Percentiles rank a stretch among this genome's conserved stretches.
Conservation (phyloP, 2,113 vertebrate genomes). For the Cyprinodon tularosa region DNA sequence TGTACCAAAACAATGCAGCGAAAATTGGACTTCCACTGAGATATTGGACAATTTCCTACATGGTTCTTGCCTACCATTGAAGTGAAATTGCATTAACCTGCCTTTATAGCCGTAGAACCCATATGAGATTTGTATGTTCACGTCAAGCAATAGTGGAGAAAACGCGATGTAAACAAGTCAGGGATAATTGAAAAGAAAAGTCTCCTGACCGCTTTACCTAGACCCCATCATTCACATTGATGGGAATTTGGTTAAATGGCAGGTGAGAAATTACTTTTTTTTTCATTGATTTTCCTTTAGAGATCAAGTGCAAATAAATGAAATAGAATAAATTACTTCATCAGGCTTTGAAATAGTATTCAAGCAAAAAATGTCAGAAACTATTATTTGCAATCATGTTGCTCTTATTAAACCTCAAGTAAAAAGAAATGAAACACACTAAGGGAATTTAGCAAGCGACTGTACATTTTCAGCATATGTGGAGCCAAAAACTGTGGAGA, state of each 20-base stretch:
- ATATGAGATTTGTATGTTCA: slow-evolving; percentile 84
- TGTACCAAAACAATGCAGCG: slow-evolving; percentile 81
- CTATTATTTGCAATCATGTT: slow-evolving; percentile 85
- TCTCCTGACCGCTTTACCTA: slow-evolving; percentile 86
- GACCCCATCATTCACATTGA: slow-evolving; percentile 85
- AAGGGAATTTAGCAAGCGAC: slow-evolving; percentile 66
- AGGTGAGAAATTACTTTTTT: slow-evolving; percentile 89
- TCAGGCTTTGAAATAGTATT: slow-evolving; percentile 77
- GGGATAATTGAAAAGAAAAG: slow-evolving; percentile 92
- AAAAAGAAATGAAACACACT: slow-evolving; percentile 67
- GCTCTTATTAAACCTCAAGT: slow-evolving; percentile 78
- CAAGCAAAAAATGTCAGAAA: slow-evolving; percentile 87
- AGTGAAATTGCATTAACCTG: slow-evolving; percentile 92
- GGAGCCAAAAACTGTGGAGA: slow-evolving; percentile 46
- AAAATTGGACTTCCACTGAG: slow-evolving; percentile 88
- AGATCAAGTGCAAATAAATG: slow-evolving; percentile 88
- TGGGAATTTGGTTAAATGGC: slow-evolving; percentile 84
- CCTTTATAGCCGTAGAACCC: slow-evolving; percentile 83
- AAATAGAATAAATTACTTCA: slow-evolving; percentile 87
- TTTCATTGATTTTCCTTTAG: slow-evolving; percentile 92
- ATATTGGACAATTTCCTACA: slow-evolving; percentile 94
- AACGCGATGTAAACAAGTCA: slow-evolving; percentile 91
- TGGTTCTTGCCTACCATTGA: slow-evolving; percentile 92
- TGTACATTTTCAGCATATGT: slow-evolving; percentile 60
- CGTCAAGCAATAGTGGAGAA: slow-evolving; percentile 74